Base-by-base conservation (phyloP, 2,797 vertebrate species). In the Pipistrellus pipistrellus region DNA sequence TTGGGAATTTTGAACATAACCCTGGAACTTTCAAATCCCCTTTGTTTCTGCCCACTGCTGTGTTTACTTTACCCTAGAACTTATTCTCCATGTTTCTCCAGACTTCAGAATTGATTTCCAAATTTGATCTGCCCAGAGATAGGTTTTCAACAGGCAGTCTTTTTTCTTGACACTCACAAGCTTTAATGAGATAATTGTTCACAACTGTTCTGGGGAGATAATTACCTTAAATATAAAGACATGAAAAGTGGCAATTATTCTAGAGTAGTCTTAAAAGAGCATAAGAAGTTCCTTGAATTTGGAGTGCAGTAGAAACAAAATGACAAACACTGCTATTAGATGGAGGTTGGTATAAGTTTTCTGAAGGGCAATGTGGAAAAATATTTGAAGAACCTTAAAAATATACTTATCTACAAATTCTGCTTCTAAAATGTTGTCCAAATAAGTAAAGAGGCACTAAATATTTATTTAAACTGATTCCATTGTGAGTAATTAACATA, bases 391-490 rank as follows among this genome's bases (percentile, higher is more conserved):
- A 14, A 82, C 5, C 55, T 92, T 77, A 72, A 87, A 90, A 89
- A 85, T 84, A 4, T 41, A 17, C 62, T 83, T 83, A 78, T 27
- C 64, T 71, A 48, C 38, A 87, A 78, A 53, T 81, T 91, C 1
- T 76, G 8, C 10, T 85, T 59, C 23, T 92, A 91, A 30, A 80
- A 55, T 76, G 81, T 82, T 92, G 85, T 92, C n/a, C 71, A 86
- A 76, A 88, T 32, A 68, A 80, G 12, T 71, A 59, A 75, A 88
- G 23, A 82, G 3, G 6, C 44, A 78, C 14, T 82, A 91, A 73
- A 64, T 94, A 75, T 80, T 86, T 96, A 55, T 75, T 92, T 66
- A 41, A 75, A 68, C 15, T 68, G 27, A 85, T 41, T 90, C 69
- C 13, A 51, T 51, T 93, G 12, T 71, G 46, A 73, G 8, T 90